Evolutionary conservation across 2,888 invertebrate genomes (phyloP).

Genomic region (Eumerus sabulonum): DNA sequence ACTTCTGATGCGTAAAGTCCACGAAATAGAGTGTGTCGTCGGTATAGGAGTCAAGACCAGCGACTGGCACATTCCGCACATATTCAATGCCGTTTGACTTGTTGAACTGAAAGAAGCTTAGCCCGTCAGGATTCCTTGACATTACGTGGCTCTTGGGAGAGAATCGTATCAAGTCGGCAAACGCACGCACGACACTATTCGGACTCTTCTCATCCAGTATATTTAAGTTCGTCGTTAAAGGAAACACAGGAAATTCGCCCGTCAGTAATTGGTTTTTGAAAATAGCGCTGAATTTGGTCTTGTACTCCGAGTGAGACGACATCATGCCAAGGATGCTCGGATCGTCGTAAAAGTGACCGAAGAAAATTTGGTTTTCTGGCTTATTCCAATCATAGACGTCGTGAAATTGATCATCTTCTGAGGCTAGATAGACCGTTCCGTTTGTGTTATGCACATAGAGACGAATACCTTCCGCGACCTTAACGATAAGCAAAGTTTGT

Average conservation of each 20-base stretch:
- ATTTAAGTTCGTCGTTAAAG: slow-evolving; percentile 12
- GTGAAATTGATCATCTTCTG: slow-evolving; percentile 34
- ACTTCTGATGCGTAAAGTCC: slow-evolving; percentile 14
- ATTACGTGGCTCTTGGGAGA: background rate
- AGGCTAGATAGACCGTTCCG: background rate
- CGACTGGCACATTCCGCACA: slow-evolving; percentile 6
- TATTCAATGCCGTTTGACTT: slow-evolving; percentile 22
- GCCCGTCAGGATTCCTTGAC: slow-evolving; percentile 8
- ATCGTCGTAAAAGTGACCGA: slow-evolving; percentile 34
- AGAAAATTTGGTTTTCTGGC: slow-evolving; percentile 15
- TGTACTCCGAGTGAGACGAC: slow-evolving; percentile 8
- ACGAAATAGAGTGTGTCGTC: slow-evolving; percentile 9
- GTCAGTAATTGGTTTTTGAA: slow-evolving; percentile 23
- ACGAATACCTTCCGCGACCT: slow-evolving; percentile 15
- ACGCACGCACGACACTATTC: background rate
- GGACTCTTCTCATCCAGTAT: slow-evolving; percentile 4
- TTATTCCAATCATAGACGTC: slow-evolving; percentile 28
- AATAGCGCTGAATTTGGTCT: slow-evolving; percentile 23
- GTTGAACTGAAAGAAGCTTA: slow-evolving; percentile 25
- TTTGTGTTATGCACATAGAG: slow-evolving; percentile 14
- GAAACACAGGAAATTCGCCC: slow-evolving; percentile 23
- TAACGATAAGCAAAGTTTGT: slow-evolving; percentile 22
- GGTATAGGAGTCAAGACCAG: background rate
- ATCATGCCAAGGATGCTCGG: slow-evolving; percentile 17
- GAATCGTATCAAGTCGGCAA: background rate